Percentiles rank a stretch among this genome's conserved stretches.
Evolutionary conservation across 2,888 invertebrate genomes (phyloP).

Genomic region (Aelia acuminata): DNA sequence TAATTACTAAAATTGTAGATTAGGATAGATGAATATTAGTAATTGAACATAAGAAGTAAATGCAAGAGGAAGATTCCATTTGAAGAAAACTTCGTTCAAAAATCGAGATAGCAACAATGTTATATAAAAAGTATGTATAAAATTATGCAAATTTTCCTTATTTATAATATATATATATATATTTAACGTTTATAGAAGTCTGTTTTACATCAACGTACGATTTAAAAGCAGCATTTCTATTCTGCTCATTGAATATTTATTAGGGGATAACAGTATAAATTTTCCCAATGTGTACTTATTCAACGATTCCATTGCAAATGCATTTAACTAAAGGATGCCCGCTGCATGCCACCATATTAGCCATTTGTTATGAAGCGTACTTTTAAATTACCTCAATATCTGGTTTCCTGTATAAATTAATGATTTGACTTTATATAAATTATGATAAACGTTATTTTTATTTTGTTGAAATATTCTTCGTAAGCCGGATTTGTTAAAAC

Average conservation of each 20-base stretch:
- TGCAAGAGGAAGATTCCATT: neutral
- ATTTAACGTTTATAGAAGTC: neutral
- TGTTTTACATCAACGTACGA: neutral
- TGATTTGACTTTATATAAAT: neutral
- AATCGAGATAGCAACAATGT: neutral
- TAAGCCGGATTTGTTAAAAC: neutral
- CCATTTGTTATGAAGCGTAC: neutral
- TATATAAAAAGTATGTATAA: neutral
- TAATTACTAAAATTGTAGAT: too few relatives aligned
- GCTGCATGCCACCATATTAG: neutral
- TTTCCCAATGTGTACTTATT: neutral
- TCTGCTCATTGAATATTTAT: neutral
- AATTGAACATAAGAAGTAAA: neutral
- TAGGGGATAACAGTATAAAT: neutral
- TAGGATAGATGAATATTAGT: too few relatives aligned
- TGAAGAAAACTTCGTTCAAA: neutral
- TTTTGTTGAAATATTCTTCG: neutral
- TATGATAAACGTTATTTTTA: constrained; percentile 7
- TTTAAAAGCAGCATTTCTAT: neutral
- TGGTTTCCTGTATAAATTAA: neutral
- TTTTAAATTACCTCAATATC: neutral
- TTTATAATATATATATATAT: neutral
- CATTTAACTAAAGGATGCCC: neutral
- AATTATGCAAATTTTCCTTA: neutral
- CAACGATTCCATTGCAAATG: neutral